These are phyloP conservation scores for Otus sunia DNA, from an alignment of 2,113 vertebrate species.

Conservation along the genomic window DNA sequence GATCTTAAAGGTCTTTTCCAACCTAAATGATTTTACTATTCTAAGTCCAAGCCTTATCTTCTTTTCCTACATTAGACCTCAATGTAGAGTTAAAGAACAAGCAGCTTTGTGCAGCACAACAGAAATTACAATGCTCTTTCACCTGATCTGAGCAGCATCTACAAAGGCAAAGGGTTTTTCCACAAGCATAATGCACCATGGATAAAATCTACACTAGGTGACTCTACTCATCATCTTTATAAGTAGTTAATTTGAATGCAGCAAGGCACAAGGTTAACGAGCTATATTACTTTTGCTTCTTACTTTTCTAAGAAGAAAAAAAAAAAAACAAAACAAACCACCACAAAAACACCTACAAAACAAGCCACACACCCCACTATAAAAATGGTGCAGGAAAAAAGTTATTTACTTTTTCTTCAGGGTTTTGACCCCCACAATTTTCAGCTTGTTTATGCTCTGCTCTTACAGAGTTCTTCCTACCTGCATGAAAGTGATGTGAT, in stretches of 20 bases:
- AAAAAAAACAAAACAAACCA: neutral
- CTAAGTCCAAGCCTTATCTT: neutral
- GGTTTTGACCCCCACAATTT: neutral
- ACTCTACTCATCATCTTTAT: neutral
- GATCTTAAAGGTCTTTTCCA: neutral
- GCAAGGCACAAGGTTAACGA: neutral
- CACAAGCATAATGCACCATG: neutral
- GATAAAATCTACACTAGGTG: neutral
- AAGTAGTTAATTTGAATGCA: neutral
- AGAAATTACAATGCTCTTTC: neutral
- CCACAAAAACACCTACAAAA: too few species aligned
- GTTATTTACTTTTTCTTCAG: neutral
- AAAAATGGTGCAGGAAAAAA: neutral
- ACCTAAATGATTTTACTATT: neutral
- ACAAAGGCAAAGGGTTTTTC: neutral
- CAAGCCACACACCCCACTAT: neutral
- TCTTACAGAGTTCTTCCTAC: neutral
- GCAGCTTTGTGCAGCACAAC: neutral
- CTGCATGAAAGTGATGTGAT: neutral
- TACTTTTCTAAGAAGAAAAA: neutral
- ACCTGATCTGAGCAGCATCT: neutral
- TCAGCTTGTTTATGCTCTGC: neutral
- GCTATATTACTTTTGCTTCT: neutral
- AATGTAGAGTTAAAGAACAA: neutral
- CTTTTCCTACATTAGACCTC: neutral